Evolutionary conservation across 2,797 vertebrate species (phyloP).

Genomic region (Zalophus californianus): DNA sequence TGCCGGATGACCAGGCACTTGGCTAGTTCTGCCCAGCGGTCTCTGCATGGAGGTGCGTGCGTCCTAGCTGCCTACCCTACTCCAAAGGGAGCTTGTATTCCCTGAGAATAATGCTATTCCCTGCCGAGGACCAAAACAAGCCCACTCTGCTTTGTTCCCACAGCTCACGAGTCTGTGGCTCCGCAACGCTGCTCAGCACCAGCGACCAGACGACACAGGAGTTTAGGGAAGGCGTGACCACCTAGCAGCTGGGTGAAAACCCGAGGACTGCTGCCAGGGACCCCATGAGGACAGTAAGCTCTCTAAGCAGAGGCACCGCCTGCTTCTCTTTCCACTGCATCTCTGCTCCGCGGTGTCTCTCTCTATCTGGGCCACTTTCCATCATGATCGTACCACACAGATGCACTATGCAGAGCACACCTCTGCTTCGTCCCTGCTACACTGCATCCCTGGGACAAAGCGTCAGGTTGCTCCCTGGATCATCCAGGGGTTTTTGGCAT

Average conservation of each 20-base stretch:
- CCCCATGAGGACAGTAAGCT: not conserved
- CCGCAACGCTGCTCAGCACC: constrained; percentile 89
- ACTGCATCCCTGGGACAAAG: not conserved
- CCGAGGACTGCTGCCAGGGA: fast-evolving
- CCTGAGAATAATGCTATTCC: not conserved
- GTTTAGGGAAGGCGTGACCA: constrained; percentile 88
- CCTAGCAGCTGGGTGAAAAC: constrained; percentile 85
- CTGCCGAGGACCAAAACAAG: not conserved
- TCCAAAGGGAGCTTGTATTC: not conserved
- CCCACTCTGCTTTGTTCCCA: constrained; percentile 75
- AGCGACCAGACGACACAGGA: constrained; percentile 86
- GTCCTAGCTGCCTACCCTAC: not conserved
- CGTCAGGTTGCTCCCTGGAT: not conserved
- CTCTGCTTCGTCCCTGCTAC: not conserved
- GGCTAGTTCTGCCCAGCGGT: fast-evolving
- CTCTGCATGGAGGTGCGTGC: fast-evolving
- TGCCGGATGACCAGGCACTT: too few species aligned
- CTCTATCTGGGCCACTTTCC: not conserved
- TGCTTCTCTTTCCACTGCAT: too few species aligned
- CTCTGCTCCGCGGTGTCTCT: fast-evolving
- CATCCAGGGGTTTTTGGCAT: not conserved
- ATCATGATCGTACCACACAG: fast-evolving
- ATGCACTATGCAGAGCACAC: not conserved
- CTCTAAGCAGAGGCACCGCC: not conserved
- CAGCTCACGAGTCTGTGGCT: constrained; percentile 81